A percentile compares a stretch with the other conserved stretches of the same genome.
These are phyloP conservation scores for Philotrypesis tridentata DNA, from an alignment of 1,140 invertebrate species.

Conservation along the genomic window DNA sequence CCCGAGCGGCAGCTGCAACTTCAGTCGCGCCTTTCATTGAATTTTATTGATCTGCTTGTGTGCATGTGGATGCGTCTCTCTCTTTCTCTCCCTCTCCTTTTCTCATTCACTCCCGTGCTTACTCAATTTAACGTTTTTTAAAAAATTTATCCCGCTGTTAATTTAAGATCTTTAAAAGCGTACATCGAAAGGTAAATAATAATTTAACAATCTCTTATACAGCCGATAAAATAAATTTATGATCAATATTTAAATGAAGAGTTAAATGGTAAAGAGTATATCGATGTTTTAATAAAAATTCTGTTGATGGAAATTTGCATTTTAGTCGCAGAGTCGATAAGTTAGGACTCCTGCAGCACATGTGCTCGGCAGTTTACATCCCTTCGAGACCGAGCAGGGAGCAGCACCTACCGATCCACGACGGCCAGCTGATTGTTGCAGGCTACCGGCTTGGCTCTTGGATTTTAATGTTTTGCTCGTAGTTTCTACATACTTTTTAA, in stretches of 20 bases:
- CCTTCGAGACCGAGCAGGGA: constrained; percentile 5
- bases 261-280: neutral
- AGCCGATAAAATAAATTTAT: too few relatives aligned
- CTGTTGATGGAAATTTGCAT: neutral
- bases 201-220: too few relatives aligned
- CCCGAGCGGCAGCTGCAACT: constrained; percentile 11
- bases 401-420: constrained; percentile 36
- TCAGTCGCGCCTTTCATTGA: constrained; percentile 25
- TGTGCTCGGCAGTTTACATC: constrained; percentile 8
- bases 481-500: neutral
- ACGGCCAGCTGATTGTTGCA: neutral
- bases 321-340: constrained; percentile 10
- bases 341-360: neutral
- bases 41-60: constrained; percentile 33
- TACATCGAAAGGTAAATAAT: neutral
- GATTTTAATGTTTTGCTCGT: neutral
- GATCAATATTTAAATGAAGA: neutral
- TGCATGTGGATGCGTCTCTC: neutral
- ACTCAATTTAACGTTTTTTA: neutral
- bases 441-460: neutral
- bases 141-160: neutral
- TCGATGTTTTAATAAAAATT: neutral
- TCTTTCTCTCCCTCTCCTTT: neutral
- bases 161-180: neutral
- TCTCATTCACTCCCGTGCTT: neutral